Evolutionary conservation across 2,113 vertebrate species (phyloP).

Genomic region (Chitala chitala): DNA sequence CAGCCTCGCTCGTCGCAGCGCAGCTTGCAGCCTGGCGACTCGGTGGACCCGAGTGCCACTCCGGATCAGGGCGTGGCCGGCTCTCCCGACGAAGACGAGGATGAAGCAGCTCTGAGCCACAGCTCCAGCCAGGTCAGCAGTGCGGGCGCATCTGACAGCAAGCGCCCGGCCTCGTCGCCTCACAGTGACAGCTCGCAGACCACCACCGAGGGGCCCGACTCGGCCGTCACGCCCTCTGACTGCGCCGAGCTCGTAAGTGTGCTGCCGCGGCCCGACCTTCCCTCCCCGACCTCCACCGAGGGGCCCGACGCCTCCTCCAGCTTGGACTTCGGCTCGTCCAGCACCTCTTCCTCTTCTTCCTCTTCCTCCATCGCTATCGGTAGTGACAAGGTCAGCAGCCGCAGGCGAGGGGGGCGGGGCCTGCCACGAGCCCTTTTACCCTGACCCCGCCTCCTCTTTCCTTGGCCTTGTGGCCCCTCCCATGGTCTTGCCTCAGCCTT

Average conservation of each 20-base stretch:
- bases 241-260: constrained; percentile 93
- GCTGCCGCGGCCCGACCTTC: constrained; percentile 46
- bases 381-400: constrained; percentile 65
- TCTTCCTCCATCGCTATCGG: constrained; percentile 60
- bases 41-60: constrained; percentile 68
- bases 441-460: constrained; percentile 19
- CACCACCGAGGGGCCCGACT: constrained; percentile 95
- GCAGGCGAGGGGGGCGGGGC: constrained; percentile 40
- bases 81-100: constrained; percentile 46
- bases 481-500: background rate
- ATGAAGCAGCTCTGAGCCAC: constrained; percentile 65
- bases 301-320: constrained; percentile 57
- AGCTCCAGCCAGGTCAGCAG: constrained; percentile 59
- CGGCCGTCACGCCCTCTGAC: constrained; percentile 91
- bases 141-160: constrained; percentile 51
- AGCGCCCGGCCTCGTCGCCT: constrained; percentile 70
- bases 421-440: background rate
- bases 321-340: constrained; percentile 60
- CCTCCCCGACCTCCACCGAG: constrained; percentile 58
- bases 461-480: constrained; percentile 29
- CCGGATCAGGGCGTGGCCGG: constrained; percentile 70
- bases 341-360: constrained; percentile 57
- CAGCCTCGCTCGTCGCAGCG: constrained; percentile 89
- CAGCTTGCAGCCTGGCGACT: constrained; percentile 79
- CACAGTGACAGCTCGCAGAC: constrained; percentile 96